Percentiles rank a stretch among this genome's conserved stretches.
phyloP scores from a whole-genome alignment of 2,113 vertebrate species.

The Eonycteris spelaea region DNA sequence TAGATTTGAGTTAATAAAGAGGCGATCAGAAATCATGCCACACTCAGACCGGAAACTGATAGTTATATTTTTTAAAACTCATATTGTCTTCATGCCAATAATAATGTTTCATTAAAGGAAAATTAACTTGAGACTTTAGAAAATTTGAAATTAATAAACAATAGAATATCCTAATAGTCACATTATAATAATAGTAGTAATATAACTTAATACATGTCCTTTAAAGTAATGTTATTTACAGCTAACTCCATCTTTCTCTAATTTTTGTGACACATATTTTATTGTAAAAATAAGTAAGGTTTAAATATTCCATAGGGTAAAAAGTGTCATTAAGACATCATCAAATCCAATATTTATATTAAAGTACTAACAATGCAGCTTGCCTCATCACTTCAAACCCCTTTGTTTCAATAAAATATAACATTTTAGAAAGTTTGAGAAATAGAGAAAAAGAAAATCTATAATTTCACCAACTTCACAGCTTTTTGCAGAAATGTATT shows the following conservation, averaged over 20 bases:
- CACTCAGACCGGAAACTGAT: not conserved
- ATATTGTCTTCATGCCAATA: not conserved
- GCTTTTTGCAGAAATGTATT: not conserved
- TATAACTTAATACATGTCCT: not conserved
- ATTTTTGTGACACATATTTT: conserved; percentile 6
- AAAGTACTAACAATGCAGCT: not conserved
- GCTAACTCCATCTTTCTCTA: not conserved
- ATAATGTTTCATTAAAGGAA: conserved; percentile 10
- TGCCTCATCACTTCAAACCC: not conserved
- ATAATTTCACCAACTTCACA: not conserved
- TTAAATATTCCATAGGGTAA: not conserved
- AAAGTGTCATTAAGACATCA: not conserved
- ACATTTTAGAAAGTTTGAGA: conserved; percentile 11
- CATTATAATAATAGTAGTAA: not conserved
- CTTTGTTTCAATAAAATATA: conserved; percentile 13
- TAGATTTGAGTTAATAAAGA: not conserved
- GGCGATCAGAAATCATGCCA: not conserved
- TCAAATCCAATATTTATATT: not conserved
- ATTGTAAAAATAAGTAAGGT: conserved; percentile 15
- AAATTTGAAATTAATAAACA: conserved; percentile 25
- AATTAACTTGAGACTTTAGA: not conserved
- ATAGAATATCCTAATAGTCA: not conserved
- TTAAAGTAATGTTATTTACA: not conserved
- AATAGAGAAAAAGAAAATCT: not conserved
- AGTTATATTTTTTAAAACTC: not conserved